Conservation (phyloP, 2,888 invertebrate genomes). For the Chouioia cunea region DNA sequence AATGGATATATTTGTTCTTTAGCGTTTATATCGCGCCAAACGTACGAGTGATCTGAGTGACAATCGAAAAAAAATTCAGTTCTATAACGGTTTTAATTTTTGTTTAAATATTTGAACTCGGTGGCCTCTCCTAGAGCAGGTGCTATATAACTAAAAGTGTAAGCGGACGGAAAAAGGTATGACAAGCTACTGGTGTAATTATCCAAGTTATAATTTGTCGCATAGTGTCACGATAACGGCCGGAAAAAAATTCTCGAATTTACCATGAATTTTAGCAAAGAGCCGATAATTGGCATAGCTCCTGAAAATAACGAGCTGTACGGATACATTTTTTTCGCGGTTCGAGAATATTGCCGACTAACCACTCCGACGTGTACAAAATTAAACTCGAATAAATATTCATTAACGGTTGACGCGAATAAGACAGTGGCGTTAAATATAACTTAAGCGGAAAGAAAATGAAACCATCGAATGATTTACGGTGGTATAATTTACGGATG, state of each 20-base stretch:
- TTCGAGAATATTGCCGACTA: too few relatives aligned
- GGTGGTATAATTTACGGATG: background rate
- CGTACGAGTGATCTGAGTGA: background rate
- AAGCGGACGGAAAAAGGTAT: background rate
- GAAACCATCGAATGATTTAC: background rate
- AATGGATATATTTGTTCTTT: too few relatives aligned
- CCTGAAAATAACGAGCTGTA: constrained; percentile 17
- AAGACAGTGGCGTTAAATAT: background rate
- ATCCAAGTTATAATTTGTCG: constrained; percentile 32
- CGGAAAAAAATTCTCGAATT: constrained; percentile 19
- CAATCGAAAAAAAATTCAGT: background rate
- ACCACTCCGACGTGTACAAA: too few relatives aligned
- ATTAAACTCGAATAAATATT: background rate
- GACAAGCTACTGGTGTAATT: constrained; percentile 20
- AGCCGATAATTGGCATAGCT: constrained; percentile 27
- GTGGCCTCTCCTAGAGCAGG: background rate
- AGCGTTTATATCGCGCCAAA: background rate
- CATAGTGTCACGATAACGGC: background rate
- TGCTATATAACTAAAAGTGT: background rate
- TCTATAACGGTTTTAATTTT: too few relatives aligned
- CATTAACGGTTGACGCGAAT: background rate
- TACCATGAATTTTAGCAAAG: constrained; percentile 12
- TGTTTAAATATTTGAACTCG: too few relatives aligned
- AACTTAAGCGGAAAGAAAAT: background rate
- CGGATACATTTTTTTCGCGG: too few relatives aligned